Evolutionary conservation across 2,888 invertebrate genomes (phyloP).

Genomic region (Polydrusus cervinus): DNA sequence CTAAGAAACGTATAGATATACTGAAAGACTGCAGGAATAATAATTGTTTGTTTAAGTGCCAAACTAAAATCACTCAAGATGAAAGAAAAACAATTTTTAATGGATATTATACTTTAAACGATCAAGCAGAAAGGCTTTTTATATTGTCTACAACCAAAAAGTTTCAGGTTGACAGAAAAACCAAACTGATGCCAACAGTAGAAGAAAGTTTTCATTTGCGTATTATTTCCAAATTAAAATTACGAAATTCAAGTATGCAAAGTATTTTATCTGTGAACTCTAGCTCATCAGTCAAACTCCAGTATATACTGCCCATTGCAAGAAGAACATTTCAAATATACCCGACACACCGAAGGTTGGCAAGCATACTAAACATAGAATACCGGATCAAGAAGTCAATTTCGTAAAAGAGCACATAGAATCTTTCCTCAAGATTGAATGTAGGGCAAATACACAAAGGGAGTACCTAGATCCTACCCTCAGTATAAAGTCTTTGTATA

Average conservation of each 20-base stretch:
- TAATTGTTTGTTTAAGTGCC: constrained; percentile 8
- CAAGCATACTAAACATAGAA: constrained; percentile 45
- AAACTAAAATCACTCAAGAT: background rate
- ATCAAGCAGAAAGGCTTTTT: background rate
- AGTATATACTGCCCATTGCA: constrained; percentile 45
- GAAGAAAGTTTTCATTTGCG: constrained; percentile 47
- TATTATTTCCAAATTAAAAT: constrained; percentile 28
- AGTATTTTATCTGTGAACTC: constrained; percentile 46
- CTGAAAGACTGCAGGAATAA: background rate
- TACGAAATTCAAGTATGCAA: constrained; percentile 50
- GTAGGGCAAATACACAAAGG: constrained; percentile 27
- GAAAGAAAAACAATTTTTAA: constrained; percentile 18
- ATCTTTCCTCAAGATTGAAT: constrained; percentile 42
- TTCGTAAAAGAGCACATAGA: constrained; percentile 45
- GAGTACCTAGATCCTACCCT: constrained; percentile 1
- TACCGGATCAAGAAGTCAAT: constrained; percentile 37
- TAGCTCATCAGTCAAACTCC: constrained; percentile 50
- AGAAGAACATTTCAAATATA: constrained; percentile 41
- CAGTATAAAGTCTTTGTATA: constrained; percentile 32
- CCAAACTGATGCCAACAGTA: constrained; percentile 49
- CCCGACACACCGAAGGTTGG: constrained; percentile 37
- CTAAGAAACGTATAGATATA: background rate
- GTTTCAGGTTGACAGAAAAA: constrained; percentile 25
- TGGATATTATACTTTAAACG: background rate
- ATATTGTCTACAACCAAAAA: background rate